Percentiles rank a stretch among this genome's conserved stretches.
phyloP scores from a whole-genome alignment of 2,113 vertebrate species.

The Gobius niger region DNA sequence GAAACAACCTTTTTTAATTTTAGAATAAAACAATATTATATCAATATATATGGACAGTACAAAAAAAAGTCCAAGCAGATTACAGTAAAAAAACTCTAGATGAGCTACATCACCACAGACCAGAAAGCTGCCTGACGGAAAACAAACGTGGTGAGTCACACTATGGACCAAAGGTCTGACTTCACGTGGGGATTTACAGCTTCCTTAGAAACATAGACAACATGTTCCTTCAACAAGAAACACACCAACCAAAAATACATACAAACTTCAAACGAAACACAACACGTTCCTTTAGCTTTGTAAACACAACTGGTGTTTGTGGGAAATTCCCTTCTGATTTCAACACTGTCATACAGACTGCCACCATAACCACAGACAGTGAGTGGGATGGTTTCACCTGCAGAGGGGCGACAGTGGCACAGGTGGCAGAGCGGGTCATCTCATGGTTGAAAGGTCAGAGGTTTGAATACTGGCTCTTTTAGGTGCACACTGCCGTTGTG shows the following conservation, averaged over 20 bases:
- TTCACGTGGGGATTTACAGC: slow-evolving; percentile 47
- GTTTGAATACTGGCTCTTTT: too few relatives aligned
- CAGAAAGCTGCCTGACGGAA: slow-evolving; percentile 36
- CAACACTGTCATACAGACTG: not conserved
- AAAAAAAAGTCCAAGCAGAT: not conserved
- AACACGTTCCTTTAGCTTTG: not conserved
- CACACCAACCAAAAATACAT: slow-evolving; percentile 8
- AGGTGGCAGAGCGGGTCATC: too few relatives aligned
- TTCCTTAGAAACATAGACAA: not conserved
- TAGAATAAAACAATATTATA: too few relatives aligned
- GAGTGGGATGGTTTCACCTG: not conserved
- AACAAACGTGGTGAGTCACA: slow-evolving; percentile 37
- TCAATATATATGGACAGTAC: too few relatives aligned
- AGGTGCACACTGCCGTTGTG: too few relatives aligned
- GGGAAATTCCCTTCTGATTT: not conserved
- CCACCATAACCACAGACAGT: not conserved
- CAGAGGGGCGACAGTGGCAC: too few relatives aligned
- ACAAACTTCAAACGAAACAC: not conserved
- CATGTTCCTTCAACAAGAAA: slow-evolving; percentile 10
- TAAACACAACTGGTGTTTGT: not conserved
- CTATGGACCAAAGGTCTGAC: slow-evolving; percentile 40
- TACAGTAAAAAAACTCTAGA: slow-evolving; percentile 42
- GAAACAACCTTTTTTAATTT: too few relatives aligned
- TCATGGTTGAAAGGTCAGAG: too few relatives aligned
- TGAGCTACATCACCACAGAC: slow-evolving; percentile 38